Percentiles rank a stretch among this genome's conserved stretches.
Evolutionary conservation across 2,888 invertebrate species (phyloP).

Genomic region (Meloe dianella): DNA sequence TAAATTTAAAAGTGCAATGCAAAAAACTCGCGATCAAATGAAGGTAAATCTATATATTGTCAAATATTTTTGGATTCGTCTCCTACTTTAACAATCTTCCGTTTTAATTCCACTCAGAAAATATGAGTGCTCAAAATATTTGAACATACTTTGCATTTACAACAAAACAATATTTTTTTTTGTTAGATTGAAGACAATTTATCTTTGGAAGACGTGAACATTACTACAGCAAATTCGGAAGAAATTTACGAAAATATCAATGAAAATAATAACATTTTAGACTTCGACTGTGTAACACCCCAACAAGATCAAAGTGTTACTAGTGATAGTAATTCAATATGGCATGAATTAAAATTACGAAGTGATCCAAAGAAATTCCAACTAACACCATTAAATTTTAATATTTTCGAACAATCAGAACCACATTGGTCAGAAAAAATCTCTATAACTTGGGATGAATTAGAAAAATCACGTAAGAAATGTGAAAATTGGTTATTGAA

Average conservation of each 20-base stretch:
- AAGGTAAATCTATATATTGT: slow-evolving; percentile 34
- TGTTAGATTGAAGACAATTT: slow-evolving; percentile 14
- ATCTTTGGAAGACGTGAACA: slow-evolving; percentile 4
- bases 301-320: neutral
- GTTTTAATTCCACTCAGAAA: too few relatives aligned
- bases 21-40: slow-evolving; percentile 39
- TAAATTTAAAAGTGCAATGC: slow-evolving; percentile 46
- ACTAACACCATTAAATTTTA: slow-evolving; percentile 40
- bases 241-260: neutral
- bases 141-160: neutral
- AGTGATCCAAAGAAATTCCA: slow-evolving; percentile 32
- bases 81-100: too few relatives aligned
- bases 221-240: neutral
- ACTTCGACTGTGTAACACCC: neutral
- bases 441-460: slow-evolving; percentile 36
- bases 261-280: neutral
- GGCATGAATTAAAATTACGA: slow-evolving; percentile 41
- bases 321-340: slow-evolving; percentile 33
- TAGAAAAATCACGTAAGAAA: slow-evolving; percentile 44
- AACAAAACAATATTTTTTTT: neutral
- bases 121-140: too few relatives aligned
- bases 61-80: neutral
- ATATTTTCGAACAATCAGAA: slow-evolving; percentile 38
- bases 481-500: slow-evolving; percentile 48
- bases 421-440: slow-evolving; percentile 43